These are phyloP conservation scores for Bembecia ichneumoniformis DNA, from an alignment of 2,888 invertebrate genomes.

Conservation along the genomic window DNA sequence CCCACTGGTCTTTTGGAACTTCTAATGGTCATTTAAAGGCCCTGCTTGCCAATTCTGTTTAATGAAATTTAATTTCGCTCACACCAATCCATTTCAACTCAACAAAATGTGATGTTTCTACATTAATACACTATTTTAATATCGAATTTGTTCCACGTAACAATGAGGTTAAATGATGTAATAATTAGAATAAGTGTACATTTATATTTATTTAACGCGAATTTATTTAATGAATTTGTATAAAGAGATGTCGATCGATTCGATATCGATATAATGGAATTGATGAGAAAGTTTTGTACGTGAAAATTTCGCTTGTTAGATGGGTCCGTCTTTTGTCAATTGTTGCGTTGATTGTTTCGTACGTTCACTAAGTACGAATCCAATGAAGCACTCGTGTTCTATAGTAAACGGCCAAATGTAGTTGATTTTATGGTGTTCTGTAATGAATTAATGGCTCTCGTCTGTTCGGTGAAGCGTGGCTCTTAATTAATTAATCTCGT, in stretches of 20 bases:
- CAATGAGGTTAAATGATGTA: slow-evolving; percentile 52
- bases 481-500: no score
- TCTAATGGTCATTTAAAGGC: no score
- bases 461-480: no score
- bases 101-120: slow-evolving; percentile 57
- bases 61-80: slow-evolving; percentile 30
- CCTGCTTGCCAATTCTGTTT: no score
- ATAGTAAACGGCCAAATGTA: slow-evolving; percentile 35
- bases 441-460: not conserved
- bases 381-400: slow-evolving; percentile 19
- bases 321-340: slow-evolving; percentile 35
- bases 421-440: slow-evolving; percentile 5
- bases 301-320: not conserved
- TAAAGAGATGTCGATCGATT: slow-evolving; percentile 9
- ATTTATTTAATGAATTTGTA: slow-evolving; percentile 35
- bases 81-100: slow-evolving; percentile 28
- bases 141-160: slow-evolving; percentile 45
- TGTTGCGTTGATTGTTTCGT: slow-evolving; percentile 24
- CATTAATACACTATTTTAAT: slow-evolving; percentile 55
- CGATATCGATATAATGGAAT: not conserved
- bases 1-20: no score
- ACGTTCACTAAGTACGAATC: not conserved
- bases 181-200: slow-evolving; percentile 60
- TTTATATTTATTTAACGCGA: slow-evolving; percentile 46
- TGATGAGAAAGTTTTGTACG: not conserved